Evolutionary conservation across 2,888 invertebrate genomes (phyloP).

Genomic region (Chloroclysta siterata): DNA sequence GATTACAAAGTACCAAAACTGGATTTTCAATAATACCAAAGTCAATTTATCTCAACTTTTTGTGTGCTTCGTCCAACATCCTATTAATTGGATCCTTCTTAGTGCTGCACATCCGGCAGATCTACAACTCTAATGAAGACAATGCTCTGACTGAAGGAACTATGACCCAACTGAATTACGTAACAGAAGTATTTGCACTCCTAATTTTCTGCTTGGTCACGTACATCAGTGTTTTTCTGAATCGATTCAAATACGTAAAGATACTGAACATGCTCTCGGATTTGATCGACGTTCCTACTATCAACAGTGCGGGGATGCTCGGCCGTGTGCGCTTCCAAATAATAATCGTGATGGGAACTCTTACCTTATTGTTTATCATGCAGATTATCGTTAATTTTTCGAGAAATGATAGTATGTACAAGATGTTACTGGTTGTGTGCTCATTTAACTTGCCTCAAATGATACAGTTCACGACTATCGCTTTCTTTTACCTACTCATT

Average conservation of each 20-base stretch:
- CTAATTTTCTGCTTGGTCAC: slow-evolving; percentile 51
- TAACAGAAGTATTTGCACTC: slow-evolving; percentile 57
- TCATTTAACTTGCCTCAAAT: slow-evolving; percentile 65
- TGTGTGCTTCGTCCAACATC: slow-evolving; percentile 55
- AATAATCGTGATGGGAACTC: slow-evolving; percentile 43
- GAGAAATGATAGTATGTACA: slow-evolving; percentile 60
- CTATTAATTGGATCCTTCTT: slow-evolving; percentile 54
- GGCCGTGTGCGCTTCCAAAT: slow-evolving; percentile 52
- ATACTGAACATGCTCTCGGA: slow-evolving; percentile 60
- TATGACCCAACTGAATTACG: slow-evolving; percentile 67
- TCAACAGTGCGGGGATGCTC: slow-evolving; percentile 47
- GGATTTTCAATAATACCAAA: slow-evolving; percentile 51
- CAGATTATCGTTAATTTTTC: slow-evolving; percentile 61
- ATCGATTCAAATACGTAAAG: slow-evolving; percentile 59
- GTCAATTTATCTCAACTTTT: slow-evolving; percentile 63
- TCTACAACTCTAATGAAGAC: slow-evolving; percentile 50
- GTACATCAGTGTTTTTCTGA: slow-evolving; percentile 57
- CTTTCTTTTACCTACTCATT: slow-evolving; percentile 61
- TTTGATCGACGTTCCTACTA: slow-evolving; percentile 49
- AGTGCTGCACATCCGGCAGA: slow-evolving; percentile 55
- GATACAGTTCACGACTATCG: slow-evolving; percentile 61
- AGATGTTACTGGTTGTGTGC: slow-evolving; percentile 59
- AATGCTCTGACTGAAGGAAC: slow-evolving; percentile 55
- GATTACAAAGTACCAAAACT: slow-evolving; percentile 45
- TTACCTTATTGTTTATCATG: slow-evolving; percentile 46